Conservation (phyloP, 1,140 invertebrate genomes). For the Ganaspis sp. region DNA sequence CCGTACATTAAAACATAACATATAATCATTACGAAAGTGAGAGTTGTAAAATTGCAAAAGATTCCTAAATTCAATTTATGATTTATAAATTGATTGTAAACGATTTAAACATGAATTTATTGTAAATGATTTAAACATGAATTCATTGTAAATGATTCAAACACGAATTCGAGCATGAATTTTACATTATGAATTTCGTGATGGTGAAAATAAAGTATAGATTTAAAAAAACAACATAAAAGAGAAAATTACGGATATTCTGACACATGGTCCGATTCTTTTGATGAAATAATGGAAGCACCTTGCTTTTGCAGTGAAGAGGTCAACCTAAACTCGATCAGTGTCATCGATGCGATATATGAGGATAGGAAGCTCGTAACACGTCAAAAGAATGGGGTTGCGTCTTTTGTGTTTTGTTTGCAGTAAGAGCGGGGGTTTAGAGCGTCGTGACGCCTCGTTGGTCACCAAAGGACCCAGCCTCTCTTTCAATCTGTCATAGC, state of each 20-base stretch:
- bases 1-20: no score
- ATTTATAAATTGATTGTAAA: no score
- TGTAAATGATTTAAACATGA: no score
- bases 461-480: slow-evolving; percentile 64
- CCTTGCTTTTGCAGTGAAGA: slow-evolving; percentile 50
- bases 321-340: slow-evolving; percentile 32
- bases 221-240: neutral
- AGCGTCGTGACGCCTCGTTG: slow-evolving; percentile 69
- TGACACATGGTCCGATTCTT: neutral
- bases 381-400: slow-evolving; percentile 50
- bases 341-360: slow-evolving; percentile 25
- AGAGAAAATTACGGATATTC: neutral
- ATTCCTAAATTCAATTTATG: no score
- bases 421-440: slow-evolving; percentile 47
- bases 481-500: slow-evolving; percentile 68
- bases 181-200: no score
- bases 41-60: no score
- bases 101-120: no score
- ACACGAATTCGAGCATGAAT: no score
- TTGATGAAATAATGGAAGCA: slow-evolving; percentile 9
- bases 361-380: slow-evolving; percentile 27
- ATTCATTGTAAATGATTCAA: no score
- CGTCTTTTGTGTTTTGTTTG: slow-evolving; percentile 54
- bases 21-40: no score
- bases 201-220: no score